Percentiles rank a stretch among this genome's conserved stretches.
These are phyloP conservation scores for Listronotus bonariensis DNA, from an alignment of 1,140 invertebrate genomes.

Conservation along the genomic window DNA sequence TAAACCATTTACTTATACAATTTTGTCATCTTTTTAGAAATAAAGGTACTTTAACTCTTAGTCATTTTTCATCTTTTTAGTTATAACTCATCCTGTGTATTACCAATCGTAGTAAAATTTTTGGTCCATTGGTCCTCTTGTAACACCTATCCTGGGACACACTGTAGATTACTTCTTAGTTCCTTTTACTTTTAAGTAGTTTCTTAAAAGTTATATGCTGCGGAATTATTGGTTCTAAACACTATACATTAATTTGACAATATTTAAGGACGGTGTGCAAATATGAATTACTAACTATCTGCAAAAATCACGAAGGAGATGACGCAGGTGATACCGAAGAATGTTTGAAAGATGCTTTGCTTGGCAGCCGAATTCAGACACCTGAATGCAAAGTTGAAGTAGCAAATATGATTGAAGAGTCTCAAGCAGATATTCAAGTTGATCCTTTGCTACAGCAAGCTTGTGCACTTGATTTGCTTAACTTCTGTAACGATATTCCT, in stretches of 20 bases:
- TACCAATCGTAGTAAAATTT: no score
- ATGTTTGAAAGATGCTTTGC: slow-evolving; percentile 84
- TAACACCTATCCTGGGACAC: no score
- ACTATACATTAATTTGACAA: slow-evolving; percentile 58
- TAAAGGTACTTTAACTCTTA: no score
- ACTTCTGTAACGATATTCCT: slow-evolving; percentile 79
- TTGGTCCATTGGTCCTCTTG: no score
- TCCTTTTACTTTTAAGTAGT: no score
- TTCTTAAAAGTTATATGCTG: no score
- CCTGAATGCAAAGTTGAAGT: slow-evolving; percentile 79
- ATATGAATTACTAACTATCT: slow-evolving; percentile 69
- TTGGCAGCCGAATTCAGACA: slow-evolving; percentile 72
- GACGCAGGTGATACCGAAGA: slow-evolving; percentile 73
- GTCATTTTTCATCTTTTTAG: no score
- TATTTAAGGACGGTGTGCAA: slow-evolving; percentile 69
- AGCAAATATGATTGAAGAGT: slow-evolving; percentile 78
- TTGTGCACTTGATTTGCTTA: slow-evolving; percentile 79
- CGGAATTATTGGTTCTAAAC: no score
- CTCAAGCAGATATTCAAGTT: slow-evolving; percentile 80
- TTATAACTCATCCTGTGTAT: no score
- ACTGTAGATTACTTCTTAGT: no score
- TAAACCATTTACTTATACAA: no score
- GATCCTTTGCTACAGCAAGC: slow-evolving; percentile 80
- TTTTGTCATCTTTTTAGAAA: no score
- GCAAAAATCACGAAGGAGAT: slow-evolving; percentile 61